These are phyloP conservation scores for Drosophila nr. medialis DNA, from an alignment of 2,888 invertebrate genomes.

Conservation along the genomic window DNA sequence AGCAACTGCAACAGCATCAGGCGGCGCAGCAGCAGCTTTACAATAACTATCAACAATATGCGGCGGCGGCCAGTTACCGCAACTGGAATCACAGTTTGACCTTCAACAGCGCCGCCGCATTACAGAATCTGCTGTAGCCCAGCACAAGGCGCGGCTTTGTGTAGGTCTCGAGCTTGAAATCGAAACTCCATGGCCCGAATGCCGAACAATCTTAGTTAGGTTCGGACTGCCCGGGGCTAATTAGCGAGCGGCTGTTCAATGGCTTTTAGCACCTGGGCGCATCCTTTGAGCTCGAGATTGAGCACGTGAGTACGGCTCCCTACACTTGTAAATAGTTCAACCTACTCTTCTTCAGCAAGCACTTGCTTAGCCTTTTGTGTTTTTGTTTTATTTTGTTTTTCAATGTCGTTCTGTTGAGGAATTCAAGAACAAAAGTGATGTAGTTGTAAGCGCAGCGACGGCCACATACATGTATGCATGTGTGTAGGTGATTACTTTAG, in stretches of 20 bases:
- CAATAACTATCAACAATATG: constrained; percentile 82
- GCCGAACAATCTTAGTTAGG: constrained; percentile 8
- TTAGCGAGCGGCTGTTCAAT: constrained; percentile 68
- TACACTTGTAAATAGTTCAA: constrained; percentile 61
- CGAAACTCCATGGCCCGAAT: not conserved
- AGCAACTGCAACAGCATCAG: constrained; percentile 79
- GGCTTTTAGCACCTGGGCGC: constrained; percentile 79
- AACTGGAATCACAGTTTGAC: constrained; percentile 82
- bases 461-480: constrained; percentile 36
- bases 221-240: constrained; percentile 38
- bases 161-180: constrained; percentile 19
- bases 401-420: constrained; percentile 60
- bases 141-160: constrained; percentile 64
- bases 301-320: constrained; percentile 67
- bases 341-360: constrained; percentile 42
- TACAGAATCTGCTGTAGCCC: constrained; percentile 82
- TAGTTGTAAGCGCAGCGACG: constrained; percentile 81
- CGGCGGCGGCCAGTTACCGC: constrained; percentile 81
- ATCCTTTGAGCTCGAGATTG: constrained; percentile 60
- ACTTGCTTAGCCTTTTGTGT: constrained; percentile 54
- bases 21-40: constrained; percentile 81
- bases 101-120: constrained; percentile 81
- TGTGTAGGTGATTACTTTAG: constrained; percentile 35
- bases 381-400: constrained; percentile 40
- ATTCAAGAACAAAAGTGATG: constrained; percentile 82